These are phyloP conservation scores for Helicoverpa zea DNA, from an alignment of 1,140 invertebrate genomes.

Conservation along the genomic window DNA sequence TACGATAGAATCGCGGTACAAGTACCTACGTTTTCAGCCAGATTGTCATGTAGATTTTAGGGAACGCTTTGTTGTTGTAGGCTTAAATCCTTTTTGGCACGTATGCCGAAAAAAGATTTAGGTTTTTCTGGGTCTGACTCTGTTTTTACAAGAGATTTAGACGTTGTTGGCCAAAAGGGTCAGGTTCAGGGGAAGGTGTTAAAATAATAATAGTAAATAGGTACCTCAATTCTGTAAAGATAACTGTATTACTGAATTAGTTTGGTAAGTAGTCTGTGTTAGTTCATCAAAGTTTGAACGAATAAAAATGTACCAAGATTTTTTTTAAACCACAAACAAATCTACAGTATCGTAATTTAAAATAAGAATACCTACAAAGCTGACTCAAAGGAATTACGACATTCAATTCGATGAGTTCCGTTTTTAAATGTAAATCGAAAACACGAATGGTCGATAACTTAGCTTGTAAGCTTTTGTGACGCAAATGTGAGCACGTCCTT, in stretches of 20 bases:
- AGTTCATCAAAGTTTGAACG: too few species aligned
- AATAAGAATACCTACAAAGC: slow-evolving; percentile 8
- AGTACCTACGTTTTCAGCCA: neutral
- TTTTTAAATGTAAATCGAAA: slow-evolving; percentile 37
- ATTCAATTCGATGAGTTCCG: slow-evolving; percentile 16
- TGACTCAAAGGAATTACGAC: neutral
- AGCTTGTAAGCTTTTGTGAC: neutral
- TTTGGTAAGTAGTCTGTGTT: too few species aligned
- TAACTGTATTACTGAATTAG: neutral
- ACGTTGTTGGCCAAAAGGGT: too few species aligned
- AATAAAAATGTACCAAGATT: neutral
- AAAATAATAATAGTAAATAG: too few species aligned
- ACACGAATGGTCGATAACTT: slow-evolving; percentile 36
- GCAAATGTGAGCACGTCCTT: slow-evolving; percentile 26
- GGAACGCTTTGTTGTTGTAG: neutral
- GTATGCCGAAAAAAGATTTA: neutral
- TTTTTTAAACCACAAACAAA: neutral
- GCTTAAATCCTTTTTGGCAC: neutral
- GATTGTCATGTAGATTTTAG: neutral
- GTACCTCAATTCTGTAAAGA: too few species aligned
- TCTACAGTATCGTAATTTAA: neutral
- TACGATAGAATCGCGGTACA: slow-evolving; percentile 23
- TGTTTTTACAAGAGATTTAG: neutral
- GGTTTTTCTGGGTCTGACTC: neutral
- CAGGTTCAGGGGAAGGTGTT: too few species aligned